Base-by-base conservation (phyloP, 2,797 vertebrate species). In the Australoheros facetus region DNA sequence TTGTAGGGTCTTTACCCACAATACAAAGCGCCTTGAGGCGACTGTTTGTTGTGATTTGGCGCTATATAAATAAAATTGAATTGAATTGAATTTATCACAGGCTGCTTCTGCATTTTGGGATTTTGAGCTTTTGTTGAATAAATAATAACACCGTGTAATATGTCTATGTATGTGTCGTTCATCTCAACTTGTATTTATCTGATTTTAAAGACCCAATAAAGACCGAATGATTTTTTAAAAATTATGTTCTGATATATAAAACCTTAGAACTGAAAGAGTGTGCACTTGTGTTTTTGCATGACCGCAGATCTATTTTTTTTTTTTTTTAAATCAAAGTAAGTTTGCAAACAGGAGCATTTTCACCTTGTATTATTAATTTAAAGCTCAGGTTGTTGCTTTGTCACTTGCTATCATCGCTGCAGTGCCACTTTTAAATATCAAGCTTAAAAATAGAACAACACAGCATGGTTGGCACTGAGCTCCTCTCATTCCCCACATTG, bases 371-470 rank as follows among this genome's bases (percentile, higher is more conserved):
- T 53, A 32, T 53, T 32, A 5, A 30, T 51, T 23, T 39, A 51
- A 56, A 77, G 70, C 70, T 76, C 64, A 26, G 53, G 23, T 78
- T 81, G 76, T 82, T 83, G 53, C 60, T 77, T 73, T 86, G 75
- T 87, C 83, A 84, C 83, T 85, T 88, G 39, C 57, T 73, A 66
- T 87, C 28, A 76, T 60, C 7, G 1, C 30, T 21, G 32, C 55
- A 23, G 60, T 76, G 66, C 80, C 78, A 71, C 77, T 85, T 69
- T 84, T 69, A 83, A 89, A 90, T 87, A 85, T 73, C 74, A 84
- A 39, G 69, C 58, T 86, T 79, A 84, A 82, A 89, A 85, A 88
- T 83, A 85, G 83, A 71, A 71, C 10, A 82, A 69, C 80, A 30
- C 55, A 80, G 55, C 71, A 55, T 13, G 17, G 54, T 19, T 73